Percentiles rank a stretch among this genome's conserved stretches.
Conservation (phyloP, 2,797 vertebrate genomes). For the Ibycter americanus region DNA sequence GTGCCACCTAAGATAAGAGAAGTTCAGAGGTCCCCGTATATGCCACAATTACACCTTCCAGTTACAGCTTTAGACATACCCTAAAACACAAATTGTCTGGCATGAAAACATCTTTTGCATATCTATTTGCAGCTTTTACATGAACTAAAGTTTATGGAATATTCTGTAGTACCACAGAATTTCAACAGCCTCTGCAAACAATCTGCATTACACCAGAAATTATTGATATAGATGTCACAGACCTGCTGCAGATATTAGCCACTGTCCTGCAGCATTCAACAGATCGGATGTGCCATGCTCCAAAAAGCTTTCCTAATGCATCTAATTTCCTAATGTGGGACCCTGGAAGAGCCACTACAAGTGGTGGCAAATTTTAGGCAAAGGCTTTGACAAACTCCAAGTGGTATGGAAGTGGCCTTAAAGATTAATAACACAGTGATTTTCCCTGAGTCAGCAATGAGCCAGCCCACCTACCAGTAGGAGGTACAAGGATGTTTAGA, state of each 20-base stretch:
- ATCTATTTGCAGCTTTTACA: background rate
- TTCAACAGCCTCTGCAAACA: background rate
- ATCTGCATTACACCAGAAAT: background rate
- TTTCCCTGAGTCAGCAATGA: background rate
- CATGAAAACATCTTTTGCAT: background rate
- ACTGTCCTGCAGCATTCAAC: background rate
- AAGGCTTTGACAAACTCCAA: background rate
- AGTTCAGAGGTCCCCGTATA: background rate
- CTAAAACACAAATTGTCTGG: background rate
- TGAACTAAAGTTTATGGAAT: background rate
- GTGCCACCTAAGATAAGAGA: background rate
- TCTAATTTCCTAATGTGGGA: background rate
- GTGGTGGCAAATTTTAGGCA: background rate
- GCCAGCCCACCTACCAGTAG: background rate
- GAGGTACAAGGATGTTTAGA: background rate
- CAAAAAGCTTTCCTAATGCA: background rate
- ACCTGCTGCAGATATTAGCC: background rate
- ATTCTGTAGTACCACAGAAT: background rate
- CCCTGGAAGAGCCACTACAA: background rate
- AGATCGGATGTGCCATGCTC: accelerated
- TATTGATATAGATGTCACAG: background rate
- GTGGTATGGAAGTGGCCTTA: background rate
- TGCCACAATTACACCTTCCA: background rate
- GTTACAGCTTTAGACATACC: background rate
- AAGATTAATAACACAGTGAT: background rate